A percentile compares a stretch with the other conserved stretches of the same genome.
phyloP scores from a whole-genome alignment of 2,888 invertebrate species.

The Strigamia maritima region DNA sequence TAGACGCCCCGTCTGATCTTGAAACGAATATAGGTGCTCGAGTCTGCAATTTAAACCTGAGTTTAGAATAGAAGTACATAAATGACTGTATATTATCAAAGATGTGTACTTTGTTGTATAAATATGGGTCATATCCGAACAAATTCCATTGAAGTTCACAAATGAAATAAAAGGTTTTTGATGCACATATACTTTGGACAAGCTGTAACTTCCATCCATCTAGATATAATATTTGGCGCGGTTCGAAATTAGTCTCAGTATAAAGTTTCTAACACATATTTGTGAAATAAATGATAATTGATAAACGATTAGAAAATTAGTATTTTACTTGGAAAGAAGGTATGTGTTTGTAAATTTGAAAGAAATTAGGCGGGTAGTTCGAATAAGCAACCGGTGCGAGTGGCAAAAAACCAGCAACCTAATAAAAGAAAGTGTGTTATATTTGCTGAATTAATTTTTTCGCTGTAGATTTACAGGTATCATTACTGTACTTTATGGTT shows the following conservation, averaged over 20 bases:
- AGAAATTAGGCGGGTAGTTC: background rate
- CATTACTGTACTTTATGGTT: background rate
- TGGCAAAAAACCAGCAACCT: background rate
- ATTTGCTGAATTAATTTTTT: no score
- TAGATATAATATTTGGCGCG: background rate
- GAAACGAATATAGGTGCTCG: background rate
- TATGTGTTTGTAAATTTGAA: background rate
- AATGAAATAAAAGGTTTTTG: background rate
- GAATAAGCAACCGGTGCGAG: background rate
- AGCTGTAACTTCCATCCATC: no score
- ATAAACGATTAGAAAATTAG: background rate
- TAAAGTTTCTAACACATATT: background rate
- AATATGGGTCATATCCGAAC: background rate
- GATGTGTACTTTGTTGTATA: background rate
- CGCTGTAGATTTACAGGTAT: no score
- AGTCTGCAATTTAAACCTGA: background rate
- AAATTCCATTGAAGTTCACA: background rate
- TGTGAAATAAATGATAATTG: no score
- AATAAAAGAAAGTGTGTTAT: no score
- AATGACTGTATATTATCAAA: no score
- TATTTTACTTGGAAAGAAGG: background rate
- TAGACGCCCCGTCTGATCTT: no score
- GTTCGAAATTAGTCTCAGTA: background rate
- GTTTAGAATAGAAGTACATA: background rate
- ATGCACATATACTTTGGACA: background rate